These are phyloP conservation scores for Athalia circularis DNA, from an alignment of 2,888 invertebrate species.

Conservation along the genomic window DNA sequence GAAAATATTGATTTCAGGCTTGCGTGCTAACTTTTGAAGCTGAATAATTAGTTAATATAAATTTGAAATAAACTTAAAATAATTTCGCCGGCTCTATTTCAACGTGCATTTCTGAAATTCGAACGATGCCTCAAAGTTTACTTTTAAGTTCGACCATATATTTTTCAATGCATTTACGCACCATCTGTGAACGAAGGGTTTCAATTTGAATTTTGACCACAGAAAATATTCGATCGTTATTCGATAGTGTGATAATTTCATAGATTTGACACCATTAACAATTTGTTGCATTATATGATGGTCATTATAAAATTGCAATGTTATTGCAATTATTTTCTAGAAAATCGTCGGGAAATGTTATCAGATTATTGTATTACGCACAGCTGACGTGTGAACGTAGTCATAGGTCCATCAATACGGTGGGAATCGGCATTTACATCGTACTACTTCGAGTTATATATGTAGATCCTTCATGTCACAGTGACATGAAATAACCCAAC, in stretches of 20 bases:
- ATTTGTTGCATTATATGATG: neutral
- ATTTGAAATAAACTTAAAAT: neutral
- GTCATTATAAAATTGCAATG: too few species aligned
- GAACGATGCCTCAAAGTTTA: too few species aligned
- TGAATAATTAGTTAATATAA: neutral
- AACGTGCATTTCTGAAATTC: neutral
- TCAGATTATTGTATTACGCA: too few species aligned
- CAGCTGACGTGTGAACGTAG: too few species aligned
- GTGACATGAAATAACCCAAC: slow-evolving; percentile 1
- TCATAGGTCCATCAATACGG: too few species aligned
- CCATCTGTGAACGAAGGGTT: neutral
- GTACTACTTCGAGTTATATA: too few species aligned
- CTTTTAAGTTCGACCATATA: too few species aligned
- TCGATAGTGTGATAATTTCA: neutral
- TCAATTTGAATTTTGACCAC: neutral
- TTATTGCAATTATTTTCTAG: too few species aligned
- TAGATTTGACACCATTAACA: neutral
- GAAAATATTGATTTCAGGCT: too few species aligned
- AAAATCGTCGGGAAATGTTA: too few species aligned
- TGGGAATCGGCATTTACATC: too few species aligned
- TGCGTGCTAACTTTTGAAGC: neutral
- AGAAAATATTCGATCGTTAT: neutral
- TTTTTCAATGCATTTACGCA: neutral
- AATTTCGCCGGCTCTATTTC: neutral
- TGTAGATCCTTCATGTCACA: neutral